Evolutionary conservation across 2,113 vertebrate genomes (phyloP), one percentile per base, ranked within the genome.

Genomic region (Anolis carolinensis): DNA sequence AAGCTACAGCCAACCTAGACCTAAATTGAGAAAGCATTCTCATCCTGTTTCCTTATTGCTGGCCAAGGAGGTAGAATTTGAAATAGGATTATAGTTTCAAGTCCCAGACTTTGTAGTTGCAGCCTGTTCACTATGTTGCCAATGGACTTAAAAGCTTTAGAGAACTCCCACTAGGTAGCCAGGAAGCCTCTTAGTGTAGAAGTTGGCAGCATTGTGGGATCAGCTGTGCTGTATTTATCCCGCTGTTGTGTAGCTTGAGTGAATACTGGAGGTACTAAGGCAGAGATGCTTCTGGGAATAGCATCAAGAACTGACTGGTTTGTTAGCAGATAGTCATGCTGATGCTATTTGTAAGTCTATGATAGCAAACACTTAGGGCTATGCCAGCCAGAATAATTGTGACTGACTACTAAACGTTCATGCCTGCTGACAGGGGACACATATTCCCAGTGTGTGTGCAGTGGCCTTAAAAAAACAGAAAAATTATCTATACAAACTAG

Each of bases 141-240:
- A 95, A 92, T 94, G 92, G 93, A 92, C 92, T 95, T 95, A 95
- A 95, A 93, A 89, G 94, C 92, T 95, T 95, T 94, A 92, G 92
- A 92, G 90, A 95, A 92, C 92, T 94, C 92, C 94, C 92, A 95
- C 90, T 94, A 94, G 94, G 91, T 94, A 91, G 84, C 90, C 92
- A 92, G 90, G 94, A 95, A 95, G 93, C 93, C 91, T 95, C 94
- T 95, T 95, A 95, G 88, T 1, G 8, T 88, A 75, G 89, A 93
- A 92, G 90, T 92, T 92, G 90, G 93, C 90, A 91, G 90, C 92
- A 95, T 0, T 86, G 90, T 92, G 90, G 92, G 93, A 95, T 95
- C 93, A 95, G 93, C 94, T 93, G 93, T 94, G 93, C 93, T 93
- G 93, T 95, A 93, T 94, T 95, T 93, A 91, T 95, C 83, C 0